Percentiles rank a stretch among this genome's conserved stretches.
Conservation (phyloP, 2,797 vertebrate genomes). For the Trematocara caparti region DNA sequence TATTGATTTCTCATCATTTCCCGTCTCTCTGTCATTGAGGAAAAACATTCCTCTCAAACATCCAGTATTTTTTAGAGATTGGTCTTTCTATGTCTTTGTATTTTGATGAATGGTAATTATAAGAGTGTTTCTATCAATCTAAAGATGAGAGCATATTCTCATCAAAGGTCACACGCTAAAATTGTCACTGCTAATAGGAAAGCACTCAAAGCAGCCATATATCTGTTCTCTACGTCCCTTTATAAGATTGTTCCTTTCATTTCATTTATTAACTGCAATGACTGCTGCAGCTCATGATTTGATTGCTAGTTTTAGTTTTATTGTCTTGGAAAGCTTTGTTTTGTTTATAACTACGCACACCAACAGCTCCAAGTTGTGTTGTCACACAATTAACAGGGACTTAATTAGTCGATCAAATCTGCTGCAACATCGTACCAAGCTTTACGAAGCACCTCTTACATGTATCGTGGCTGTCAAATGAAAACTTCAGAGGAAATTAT, state of each 20-base stretch:
- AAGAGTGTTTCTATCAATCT: conserved; percentile 24
- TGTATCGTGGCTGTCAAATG: not conserved
- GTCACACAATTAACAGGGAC: not conserved
- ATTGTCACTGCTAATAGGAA: conserved; percentile 21
- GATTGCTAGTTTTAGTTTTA: not conserved
- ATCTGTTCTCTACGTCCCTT: conserved; percentile 2
- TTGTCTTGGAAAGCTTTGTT: not conserved
- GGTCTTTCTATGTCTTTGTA: conserved; percentile 2
- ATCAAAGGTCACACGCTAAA: conserved; percentile 32
- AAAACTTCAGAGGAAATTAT: not conserved
- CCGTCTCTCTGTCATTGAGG: conserved; percentile 34
- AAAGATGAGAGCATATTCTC: conserved; percentile 41
- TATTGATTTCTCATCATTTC: conserved; percentile 71
- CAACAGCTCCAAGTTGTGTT: not conserved
- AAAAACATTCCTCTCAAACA: conserved; percentile 11
- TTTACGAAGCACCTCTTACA: not conserved
- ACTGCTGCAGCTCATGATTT: not conserved
- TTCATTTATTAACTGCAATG: conserved; percentile 11
- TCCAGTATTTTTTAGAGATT: conserved; percentile 12
- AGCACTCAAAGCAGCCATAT: conserved; percentile 27
- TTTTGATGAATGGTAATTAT: conserved; percentile 45
- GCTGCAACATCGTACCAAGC: not conserved
- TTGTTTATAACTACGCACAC: not conserved
- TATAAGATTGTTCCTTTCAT: conserved; percentile 1
- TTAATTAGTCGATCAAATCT: not conserved